Base-by-base conservation (phyloP, 30 jellyfish, hydroid and myxozoan genomes). In the Chrysaora quinquecirrha region DNA sequence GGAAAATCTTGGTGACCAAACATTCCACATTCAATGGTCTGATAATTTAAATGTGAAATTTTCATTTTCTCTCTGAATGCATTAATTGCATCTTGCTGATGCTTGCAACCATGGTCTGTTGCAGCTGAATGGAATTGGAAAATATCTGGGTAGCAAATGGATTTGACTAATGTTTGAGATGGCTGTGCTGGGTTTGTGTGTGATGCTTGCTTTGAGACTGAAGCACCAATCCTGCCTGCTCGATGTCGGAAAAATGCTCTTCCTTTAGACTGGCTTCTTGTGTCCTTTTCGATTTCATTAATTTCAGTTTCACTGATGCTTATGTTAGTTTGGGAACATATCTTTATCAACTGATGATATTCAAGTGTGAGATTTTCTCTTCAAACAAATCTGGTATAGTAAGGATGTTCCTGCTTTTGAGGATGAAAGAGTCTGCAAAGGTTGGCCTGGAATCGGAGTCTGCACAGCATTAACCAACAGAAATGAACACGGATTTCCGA, bases 211-310 rank as follows among this genome's bases (percentile, higher is more conserved):
- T 69, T 48, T 46, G 76, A 63, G 21, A 50, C 76, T 46, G 85
- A 82, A 1, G 93, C 93, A 47, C 82, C 90, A 62, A 79, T 66
- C 73, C 90, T 63, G 43, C 90, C 90, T 27, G 90, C 83, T 66
- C 93, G 43, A 43, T 68, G 93, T 33, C 64, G 43, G 56, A 60
- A 82, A 62, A 82, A 70, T 58, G 70, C 80, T 2, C 50, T 69
- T 11, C 93, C 80, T 50, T 68, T 82, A 3, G 93, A 82, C n/a
- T n/a, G n/a, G n/a, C n/a, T n/a, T n/a, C 86, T 82, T 62, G 93
- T 71, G 52, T 70, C 93, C 43, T 35, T 48, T 71, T 71, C 85
- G 52, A 82, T 82, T 23, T 16, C 7, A 12, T 50, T 43, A 50
- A 71, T 58, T 29, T 82, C 93, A 34, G 64, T 34, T 11, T 82